These are phyloP conservation scores for Leptobrachium ailaonicum DNA, from an alignment of 2,113 vertebrate genomes.

Conservation along the genomic window DNA sequence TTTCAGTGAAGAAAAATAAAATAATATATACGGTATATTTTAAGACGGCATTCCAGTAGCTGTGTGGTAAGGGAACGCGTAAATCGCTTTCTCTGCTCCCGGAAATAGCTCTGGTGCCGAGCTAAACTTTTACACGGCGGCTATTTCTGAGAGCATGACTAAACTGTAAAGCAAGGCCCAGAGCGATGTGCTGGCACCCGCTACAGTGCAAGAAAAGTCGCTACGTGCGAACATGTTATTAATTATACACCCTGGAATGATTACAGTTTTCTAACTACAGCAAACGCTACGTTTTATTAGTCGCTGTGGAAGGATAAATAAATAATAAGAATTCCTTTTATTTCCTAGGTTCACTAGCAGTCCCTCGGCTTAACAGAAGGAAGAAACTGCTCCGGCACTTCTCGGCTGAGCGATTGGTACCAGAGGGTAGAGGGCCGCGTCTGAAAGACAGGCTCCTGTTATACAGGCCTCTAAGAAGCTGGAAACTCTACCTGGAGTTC, in stretches of 20 bases:
- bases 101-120: constrained; percentile 13
- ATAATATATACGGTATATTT: neutral
- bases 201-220: neutral
- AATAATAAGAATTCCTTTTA: constrained; percentile 22
- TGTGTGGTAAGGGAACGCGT: neutral
- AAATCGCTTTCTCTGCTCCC: neutral
- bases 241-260: constrained; percentile 43
- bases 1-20: neutral
- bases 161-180: constrained; percentile 25
- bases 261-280: constrained; percentile 34
- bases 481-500: constrained; percentile 25
- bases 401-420: constrained; percentile 2
- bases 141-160: constrained; percentile 39
- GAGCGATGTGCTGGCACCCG: constrained; percentile 23
- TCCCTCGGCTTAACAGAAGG: constrained; percentile 17
- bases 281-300: constrained; percentile 35
- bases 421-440: constrained; percentile 7
- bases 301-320: constrained; percentile 25
- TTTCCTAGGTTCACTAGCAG: neutral
- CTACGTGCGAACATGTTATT: constrained; percentile 40
- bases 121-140: constrained; percentile 8
- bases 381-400: neutral
- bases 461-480: constrained; percentile 20
- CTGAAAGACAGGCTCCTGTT: constrained; percentile 19
- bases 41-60: neutral